These are phyloP conservation scores for Pungitius pungitius DNA, from an alignment of 2,113 vertebrate species.

Conservation along the genomic window DNA sequence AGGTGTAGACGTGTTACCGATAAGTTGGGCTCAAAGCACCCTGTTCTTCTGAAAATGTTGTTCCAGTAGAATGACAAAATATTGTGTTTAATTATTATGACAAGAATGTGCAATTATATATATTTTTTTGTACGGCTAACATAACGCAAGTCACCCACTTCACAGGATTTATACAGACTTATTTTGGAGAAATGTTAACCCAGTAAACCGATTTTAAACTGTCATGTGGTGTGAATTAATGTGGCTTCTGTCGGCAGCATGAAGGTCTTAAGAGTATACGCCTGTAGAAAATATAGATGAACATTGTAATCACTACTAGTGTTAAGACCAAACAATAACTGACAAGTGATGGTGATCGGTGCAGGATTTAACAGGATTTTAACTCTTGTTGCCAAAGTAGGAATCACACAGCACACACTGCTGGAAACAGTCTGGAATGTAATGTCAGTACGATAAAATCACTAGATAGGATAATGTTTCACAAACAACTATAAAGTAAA, in stretches of 20 bases:
- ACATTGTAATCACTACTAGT: constrained; percentile 6
- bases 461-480: neutral
- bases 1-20: constrained; percentile 21
- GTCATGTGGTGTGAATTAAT: constrained; percentile 24
- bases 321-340: neutral
- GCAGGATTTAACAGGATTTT: neutral
- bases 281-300: constrained; percentile 8
- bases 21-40: constrained; percentile 13
- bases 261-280: constrained; percentile 20
- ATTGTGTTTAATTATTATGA: neutral
- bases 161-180: neutral
- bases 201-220: constrained; percentile 2
- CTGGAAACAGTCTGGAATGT: neutral
- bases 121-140: neutral
- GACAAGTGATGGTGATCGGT: constrained; percentile 6
- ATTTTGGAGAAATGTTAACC: constrained; percentile 1
- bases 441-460: constrained; percentile 4
- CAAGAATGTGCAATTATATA: neutral
- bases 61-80: neutral
- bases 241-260: constrained; percentile 27
- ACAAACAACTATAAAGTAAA: too few relatives aligned
- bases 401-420: neutral
- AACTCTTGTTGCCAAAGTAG: neutral
- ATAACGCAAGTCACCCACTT: neutral
- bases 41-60: constrained; percentile 1